Conservation (phyloP, 2,888 invertebrate species). For the Amorpha juglandis region DNA sequence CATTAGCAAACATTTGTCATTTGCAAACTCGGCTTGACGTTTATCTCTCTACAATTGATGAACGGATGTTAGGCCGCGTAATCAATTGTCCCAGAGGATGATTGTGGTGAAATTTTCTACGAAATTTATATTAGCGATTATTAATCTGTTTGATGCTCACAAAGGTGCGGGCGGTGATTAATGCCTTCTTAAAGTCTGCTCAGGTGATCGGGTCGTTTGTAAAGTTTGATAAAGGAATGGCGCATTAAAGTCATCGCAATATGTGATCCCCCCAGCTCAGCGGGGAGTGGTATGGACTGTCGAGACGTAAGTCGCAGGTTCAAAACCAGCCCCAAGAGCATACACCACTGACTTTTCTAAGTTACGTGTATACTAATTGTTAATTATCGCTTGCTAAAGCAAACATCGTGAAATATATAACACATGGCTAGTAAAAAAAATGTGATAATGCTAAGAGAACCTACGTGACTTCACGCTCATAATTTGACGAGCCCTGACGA, state of each 20-base stretch:
- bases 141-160: constrained; percentile 50
- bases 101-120: constrained; percentile 60
- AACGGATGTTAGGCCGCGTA: constrained; percentile 75
- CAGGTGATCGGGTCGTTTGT: not conserved
- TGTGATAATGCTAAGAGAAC: not conserved
- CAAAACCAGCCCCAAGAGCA: no score
- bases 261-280: no score
- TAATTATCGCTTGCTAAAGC: no score
- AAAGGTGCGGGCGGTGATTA: constrained; percentile 36
- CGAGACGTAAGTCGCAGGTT: no score
- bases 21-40: constrained; percentile 76
- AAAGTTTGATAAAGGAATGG: not conserved
- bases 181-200: constrained; percentile 10
- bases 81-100: constrained; percentile 72
- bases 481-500: not conserved
- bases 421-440: no score
- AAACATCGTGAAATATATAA: no score
- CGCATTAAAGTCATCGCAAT: not conserved
- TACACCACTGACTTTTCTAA: no score
- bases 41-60: constrained; percentile 78
- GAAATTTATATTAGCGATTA: constrained; percentile 52
- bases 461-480: not conserved
- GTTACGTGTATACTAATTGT: no score
- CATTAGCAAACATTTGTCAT: constrained; percentile 81
- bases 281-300: no score